These are phyloP conservation scores for Melanotaenia nigrans DNA, from an alignment of 2,797 vertebrate species.

Conservation along the genomic window DNA sequence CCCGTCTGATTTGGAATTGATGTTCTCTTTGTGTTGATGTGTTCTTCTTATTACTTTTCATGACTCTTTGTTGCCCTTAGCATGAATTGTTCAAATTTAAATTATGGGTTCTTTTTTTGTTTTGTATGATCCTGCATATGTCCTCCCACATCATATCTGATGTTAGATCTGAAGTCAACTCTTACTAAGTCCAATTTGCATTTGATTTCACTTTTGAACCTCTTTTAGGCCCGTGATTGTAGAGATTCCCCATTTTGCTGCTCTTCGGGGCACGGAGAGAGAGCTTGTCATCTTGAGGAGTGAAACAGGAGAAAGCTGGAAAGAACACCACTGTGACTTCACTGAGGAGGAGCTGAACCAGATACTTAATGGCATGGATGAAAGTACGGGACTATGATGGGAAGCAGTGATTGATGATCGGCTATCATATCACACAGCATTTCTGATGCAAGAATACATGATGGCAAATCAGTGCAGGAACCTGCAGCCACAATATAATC, in stretches of 20 bases:
- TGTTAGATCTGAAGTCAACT: background rate
- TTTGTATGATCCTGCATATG: constrained; percentile 20
- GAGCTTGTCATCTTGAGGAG: constrained; percentile 96
- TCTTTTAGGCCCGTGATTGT: constrained; percentile 93
- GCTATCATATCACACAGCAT: background rate
- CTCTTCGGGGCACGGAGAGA: constrained; percentile 92
- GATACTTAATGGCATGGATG: constrained; percentile 98
- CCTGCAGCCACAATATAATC: background rate
- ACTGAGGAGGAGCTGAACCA: constrained; percentile 96
- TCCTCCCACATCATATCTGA: constrained; percentile 4
- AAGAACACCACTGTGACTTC: constrained; percentile 95
- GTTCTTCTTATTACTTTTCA: constrained; percentile 23
- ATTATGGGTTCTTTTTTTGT: background rate
- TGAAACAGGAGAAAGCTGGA: constrained; percentile 96
- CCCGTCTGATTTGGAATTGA: constrained; percentile 25
- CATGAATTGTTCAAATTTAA: constrained; percentile 30
- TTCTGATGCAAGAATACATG: constrained; percentile 3
- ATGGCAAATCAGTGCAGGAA: background rate
- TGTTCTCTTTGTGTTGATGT: constrained; percentile 25
- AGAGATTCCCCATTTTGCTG: constrained; percentile 98
- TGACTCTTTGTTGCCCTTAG: constrained; percentile 11
- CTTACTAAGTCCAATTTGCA: background rate
- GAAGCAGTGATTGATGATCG: background rate
- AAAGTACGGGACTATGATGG: constrained; percentile 82
- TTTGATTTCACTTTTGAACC: constrained; percentile 28